phyloP scores from a whole-genome alignment of 2,797 vertebrate genomes.

The Gastrophryne carolinensis region DNA sequence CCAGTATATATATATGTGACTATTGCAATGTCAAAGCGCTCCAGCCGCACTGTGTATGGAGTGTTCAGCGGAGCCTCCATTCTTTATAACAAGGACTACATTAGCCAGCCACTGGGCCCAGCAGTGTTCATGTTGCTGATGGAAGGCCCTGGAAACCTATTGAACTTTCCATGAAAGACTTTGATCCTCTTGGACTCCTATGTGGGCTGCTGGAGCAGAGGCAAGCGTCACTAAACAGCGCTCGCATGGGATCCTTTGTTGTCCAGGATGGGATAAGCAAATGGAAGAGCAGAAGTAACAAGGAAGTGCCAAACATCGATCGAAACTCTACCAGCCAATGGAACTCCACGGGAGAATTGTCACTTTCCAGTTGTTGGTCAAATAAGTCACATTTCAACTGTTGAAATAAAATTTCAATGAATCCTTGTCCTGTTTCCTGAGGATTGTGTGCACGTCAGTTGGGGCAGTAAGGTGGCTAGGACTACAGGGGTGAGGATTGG shows the following conservation, averaged over 20 bases:
- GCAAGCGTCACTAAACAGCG: neutral
- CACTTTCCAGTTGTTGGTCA: conserved; percentile 8
- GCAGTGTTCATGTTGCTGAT: neutral
- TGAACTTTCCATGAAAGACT: neutral
- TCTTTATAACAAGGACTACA: neutral
- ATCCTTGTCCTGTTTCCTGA: neutral
- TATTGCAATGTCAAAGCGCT: neutral
- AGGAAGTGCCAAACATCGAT: conserved; percentile 26
- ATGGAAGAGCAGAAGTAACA: neutral
- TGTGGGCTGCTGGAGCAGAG: neutral
- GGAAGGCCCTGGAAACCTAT: neutral
- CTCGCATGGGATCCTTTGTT: neutral
- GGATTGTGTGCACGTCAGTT: too few relatives aligned
- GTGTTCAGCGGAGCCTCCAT: neutral
- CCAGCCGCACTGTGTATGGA: neutral
- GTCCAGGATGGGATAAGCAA: conserved; percentile 4
- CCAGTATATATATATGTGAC: too few relatives aligned
- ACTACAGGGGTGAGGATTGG: too few relatives aligned
- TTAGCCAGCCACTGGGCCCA: neutral
- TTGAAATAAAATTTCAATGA: conserved; percentile 23
- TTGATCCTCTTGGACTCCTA: neutral
- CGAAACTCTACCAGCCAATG: neutral
- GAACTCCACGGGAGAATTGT: neutral
- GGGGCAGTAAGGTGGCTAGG: too few relatives aligned
- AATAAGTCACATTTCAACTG: conserved; percentile 25